These are phyloP conservation scores for Charadrius vociferus DNA, from an alignment of 2,113 vertebrate species.

Conservation along the genomic window DNA sequence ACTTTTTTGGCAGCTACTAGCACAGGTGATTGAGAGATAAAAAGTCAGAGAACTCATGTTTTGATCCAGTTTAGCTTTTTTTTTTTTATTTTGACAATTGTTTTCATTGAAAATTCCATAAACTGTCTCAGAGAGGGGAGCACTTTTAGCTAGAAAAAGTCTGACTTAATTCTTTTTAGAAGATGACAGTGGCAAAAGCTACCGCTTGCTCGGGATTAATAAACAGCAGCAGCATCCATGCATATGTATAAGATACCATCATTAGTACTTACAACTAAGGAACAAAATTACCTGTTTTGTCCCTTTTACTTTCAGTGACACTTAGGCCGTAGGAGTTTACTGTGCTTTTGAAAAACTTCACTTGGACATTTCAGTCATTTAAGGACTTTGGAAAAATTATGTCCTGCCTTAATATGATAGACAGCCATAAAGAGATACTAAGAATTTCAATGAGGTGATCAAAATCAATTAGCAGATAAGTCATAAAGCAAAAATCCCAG, in stretches of 20 bases:
- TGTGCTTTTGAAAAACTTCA: neutral
- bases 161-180: neutral
- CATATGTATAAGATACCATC: rapidly evolving
- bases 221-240: neutral
- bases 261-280: neutral
- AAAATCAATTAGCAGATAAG: neutral
- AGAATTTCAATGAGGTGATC: neutral
- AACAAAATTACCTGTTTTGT: neutral
- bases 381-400: neutral
- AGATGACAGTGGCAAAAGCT: neutral
- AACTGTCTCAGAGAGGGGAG: neutral
- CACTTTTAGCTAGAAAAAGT: neutral
- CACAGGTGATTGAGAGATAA: neutral
- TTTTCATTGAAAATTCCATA: neutral
- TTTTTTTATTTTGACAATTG: neutral
- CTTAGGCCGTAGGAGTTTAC: neutral
- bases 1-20: neutral
- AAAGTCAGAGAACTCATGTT: neutral
- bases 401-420: neutral
- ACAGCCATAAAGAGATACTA: neutral
- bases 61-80: neutral
- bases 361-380: neutral
- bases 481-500: neutral
- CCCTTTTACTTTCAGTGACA: neutral
- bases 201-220: neutral